These are phyloP conservation scores for Drosophila subsilvestris DNA, from an alignment of 2,888 invertebrate genomes.

Conservation along the genomic window DNA sequence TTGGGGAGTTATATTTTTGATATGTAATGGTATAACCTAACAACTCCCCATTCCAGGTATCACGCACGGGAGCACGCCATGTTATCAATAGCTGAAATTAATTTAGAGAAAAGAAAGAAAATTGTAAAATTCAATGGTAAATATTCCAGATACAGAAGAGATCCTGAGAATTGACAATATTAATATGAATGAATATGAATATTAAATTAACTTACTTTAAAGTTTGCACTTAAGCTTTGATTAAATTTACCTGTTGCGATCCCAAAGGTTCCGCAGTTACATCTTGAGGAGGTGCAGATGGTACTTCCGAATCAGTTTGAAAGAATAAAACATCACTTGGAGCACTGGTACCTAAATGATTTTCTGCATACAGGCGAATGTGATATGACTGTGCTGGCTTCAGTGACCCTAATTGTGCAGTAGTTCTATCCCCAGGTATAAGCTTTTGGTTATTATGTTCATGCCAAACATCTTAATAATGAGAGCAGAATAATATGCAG, in stretches of 20 bases:
- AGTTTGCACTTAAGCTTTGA: not conserved
- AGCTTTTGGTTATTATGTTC: constrained; percentile 86
- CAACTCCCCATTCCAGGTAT: constrained; percentile 90
- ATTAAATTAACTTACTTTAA: not conserved
- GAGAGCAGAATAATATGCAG: not conserved
- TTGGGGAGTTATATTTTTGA: constrained; percentile 84
- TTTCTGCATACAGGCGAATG: constrained; percentile 87
- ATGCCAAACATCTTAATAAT: constrained; percentile 85
- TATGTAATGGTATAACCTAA: constrained; percentile 88
- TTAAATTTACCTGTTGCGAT: constrained; percentile 86
- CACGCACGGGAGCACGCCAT: constrained; percentile 91
- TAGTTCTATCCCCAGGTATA: constrained; percentile 85
- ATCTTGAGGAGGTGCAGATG: constrained; percentile 89
- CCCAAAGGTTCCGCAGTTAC: constrained; percentile 88
- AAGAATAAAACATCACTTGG: constrained; percentile 86
- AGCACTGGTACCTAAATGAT: constrained; percentile 87
- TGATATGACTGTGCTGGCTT: constrained; percentile 87
- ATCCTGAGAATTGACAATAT: too few species aligned
- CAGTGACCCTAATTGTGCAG: constrained; percentile 85
- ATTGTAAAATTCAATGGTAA: not conserved
- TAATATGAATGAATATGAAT: not conserved
- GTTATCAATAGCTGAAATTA: constrained; percentile 86
- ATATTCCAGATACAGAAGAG: too few species aligned
- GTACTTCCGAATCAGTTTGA: constrained; percentile 87
- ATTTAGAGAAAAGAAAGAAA: not conserved